These are phyloP conservation scores for Colaptes auratus DNA, from an alignment of 2,113 vertebrate genomes.

Conservation along the genomic window DNA sequence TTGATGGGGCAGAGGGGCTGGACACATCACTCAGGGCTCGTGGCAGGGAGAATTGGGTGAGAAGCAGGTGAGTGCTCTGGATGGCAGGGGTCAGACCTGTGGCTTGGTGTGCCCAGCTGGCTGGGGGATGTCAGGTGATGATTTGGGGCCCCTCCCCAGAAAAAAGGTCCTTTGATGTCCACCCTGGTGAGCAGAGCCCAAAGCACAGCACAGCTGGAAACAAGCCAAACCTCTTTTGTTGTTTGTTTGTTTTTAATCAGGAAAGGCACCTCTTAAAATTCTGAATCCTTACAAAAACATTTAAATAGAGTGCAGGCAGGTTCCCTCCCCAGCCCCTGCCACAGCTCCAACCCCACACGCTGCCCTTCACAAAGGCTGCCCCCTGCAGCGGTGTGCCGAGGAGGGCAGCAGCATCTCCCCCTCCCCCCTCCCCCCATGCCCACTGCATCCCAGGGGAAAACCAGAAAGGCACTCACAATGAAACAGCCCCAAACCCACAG, in stretches of 20 bases:
- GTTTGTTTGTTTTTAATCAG: neutral
- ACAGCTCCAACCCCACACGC: neutral
- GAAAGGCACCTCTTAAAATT: neutral
- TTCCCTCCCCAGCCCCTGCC: neutral
- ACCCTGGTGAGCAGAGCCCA: fast-evolving
- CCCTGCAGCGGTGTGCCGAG: neutral
- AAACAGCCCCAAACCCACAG: neutral
- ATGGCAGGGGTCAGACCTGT: fast-evolving
- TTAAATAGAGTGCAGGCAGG: slow-evolving; percentile 24
- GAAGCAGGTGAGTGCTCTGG: neutral
- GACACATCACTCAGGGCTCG: neutral
- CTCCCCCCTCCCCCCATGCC: fast-evolving
- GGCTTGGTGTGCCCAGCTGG: neutral
- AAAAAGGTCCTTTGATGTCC: neutral
- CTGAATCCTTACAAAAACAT: slow-evolving; percentile 28
- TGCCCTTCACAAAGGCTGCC: neutral
- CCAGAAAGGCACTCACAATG: neutral
- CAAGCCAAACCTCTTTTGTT: neutral
- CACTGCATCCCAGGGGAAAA: neutral
- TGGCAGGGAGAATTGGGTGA: neutral
- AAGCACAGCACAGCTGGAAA: neutral
- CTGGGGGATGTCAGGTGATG: neutral
- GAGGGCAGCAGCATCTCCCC: neutral
- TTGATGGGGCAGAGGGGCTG: neutral
- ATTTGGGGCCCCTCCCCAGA: neutral